A percentile compares a stretch with the other conserved stretches of the same genome.
These are phyloP conservation scores for Indicator maculatus DNA, from an alignment of 2,113 vertebrate species.

Conservation along the genomic window DNA sequence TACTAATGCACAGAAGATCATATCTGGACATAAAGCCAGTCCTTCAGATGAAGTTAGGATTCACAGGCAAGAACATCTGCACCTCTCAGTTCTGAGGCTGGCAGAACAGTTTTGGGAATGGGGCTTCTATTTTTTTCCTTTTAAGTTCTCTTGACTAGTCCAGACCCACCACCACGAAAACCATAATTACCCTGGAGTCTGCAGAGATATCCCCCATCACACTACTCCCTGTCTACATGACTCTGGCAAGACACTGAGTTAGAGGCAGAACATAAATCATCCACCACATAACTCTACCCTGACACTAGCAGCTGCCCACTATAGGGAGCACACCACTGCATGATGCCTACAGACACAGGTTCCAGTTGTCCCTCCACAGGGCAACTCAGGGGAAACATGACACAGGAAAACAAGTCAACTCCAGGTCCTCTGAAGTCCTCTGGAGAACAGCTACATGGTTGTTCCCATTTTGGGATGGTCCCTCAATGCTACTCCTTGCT, in stretches of 20 bases:
- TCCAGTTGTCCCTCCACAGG: neutral
- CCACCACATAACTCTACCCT: rapidly evolving
- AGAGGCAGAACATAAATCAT: neutral
- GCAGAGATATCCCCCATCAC: neutral
- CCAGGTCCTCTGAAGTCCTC: neutral
- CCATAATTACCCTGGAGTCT: rapidly evolving
- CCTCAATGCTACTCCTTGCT: neutral
- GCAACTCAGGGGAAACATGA: neutral
- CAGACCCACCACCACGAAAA: neutral
- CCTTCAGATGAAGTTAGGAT: neutral
- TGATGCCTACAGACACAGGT: neutral
- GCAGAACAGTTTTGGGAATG: neutral
- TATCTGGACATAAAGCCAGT: neutral
- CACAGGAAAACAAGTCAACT: neutral
- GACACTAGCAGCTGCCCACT: neutral
- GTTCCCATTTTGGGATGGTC: neutral
- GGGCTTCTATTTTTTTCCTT: neutral
- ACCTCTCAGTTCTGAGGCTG: neutral
- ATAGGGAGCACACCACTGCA: rapidly evolving
- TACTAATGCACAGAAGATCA: neutral
- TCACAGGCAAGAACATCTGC: neutral
- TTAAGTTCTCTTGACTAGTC: neutral
- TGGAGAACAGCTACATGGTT: neutral
- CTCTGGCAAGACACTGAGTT: neutral
- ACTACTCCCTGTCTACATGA: neutral